These are phyloP conservation scores for Tapera naevia DNA, from an alignment of 2,797 vertebrate genomes.

Conservation along the genomic window DNA sequence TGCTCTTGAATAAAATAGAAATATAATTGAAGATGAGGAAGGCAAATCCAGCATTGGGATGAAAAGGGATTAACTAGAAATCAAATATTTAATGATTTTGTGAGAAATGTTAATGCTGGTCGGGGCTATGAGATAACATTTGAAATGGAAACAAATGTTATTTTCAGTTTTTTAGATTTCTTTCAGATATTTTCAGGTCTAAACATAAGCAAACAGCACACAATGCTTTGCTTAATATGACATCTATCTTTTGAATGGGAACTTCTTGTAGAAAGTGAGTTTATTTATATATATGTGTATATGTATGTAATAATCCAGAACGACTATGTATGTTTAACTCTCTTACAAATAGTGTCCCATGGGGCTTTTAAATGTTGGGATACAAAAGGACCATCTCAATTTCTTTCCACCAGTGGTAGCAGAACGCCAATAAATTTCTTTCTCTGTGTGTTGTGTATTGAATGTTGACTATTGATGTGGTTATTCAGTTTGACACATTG, in stretches of 20 bases:
- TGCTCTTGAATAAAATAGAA: background rate
- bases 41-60: background rate
- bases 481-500: background rate
- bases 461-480: background rate
- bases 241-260: background rate
- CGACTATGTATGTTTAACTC: background rate
- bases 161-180: background rate
- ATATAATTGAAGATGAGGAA: background rate
- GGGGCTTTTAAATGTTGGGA: background rate
- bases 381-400: background rate
- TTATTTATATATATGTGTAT: background rate
- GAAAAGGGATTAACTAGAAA: conserved; percentile 35
- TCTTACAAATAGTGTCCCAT: background rate
- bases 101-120: background rate
- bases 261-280: background rate
- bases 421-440: background rate
- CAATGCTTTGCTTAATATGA: background rate
- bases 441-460: background rate
- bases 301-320: background rate
- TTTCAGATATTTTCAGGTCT: background rate
- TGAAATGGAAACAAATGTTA: background rate
- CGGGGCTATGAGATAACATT: background rate
- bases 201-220: background rate
- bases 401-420: background rate
- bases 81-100: conserved; percentile 1